These are phyloP conservation scores for Salticus scenicus DNA, from an alignment of 2,888 invertebrate genomes.

Conservation along the genomic window DNA sequence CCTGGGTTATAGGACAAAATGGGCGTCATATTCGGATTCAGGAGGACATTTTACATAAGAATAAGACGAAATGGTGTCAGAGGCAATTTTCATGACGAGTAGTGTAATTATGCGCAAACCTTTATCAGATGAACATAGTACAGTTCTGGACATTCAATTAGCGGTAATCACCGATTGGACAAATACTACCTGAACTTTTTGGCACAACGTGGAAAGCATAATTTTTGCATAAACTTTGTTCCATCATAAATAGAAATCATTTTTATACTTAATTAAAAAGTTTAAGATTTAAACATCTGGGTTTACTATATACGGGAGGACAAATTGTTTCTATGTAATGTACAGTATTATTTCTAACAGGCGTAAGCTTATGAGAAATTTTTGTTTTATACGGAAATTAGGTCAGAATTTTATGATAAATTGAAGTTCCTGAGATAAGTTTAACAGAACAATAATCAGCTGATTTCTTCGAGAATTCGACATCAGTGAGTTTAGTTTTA, in stretches of 20 bases:
- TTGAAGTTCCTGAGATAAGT: neutral
- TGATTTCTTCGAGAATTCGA: neutral
- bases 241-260: constrained; percentile 17
- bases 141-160: constrained; percentile 74
- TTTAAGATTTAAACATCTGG: neutral
- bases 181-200: neutral
- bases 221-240: constrained; percentile 71
- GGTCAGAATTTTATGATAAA: neutral
- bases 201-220: constrained; percentile 15
- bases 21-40: too few species aligned
- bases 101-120: too few species aligned
- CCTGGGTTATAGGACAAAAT: too few species aligned
- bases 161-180: constrained; percentile 75
- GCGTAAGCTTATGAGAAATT: neutral
- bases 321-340: constrained; percentile 20
- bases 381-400: constrained; percentile 23
- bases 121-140: too few species aligned
- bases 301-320: constrained; percentile 19
- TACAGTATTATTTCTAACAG: constrained; percentile 43
- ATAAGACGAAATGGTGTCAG: too few species aligned
- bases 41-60: too few species aligned
- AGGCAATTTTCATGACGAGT: too few species aligned
- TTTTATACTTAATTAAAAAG: neutral
- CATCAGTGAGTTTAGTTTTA: neutral
- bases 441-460: neutral